phyloP scores from a whole-genome alignment of 2,888 invertebrate genomes.

The Nesidiocoris tenuis region DNA sequence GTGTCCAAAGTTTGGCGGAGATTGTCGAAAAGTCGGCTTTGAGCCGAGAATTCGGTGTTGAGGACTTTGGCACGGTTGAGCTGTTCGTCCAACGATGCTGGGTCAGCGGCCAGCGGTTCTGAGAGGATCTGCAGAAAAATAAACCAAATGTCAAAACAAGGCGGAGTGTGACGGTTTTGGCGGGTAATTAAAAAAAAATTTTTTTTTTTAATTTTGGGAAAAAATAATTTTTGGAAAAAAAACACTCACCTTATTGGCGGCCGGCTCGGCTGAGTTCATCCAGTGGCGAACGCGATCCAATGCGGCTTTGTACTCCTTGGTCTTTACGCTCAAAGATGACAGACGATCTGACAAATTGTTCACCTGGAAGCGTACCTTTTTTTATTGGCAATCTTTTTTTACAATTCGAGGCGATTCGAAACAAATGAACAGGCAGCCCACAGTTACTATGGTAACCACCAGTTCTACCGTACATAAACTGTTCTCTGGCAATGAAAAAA shows the following conservation, averaged over 20 bases:
- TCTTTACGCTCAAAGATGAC: slow-evolving; percentile 73
- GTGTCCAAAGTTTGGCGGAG: slow-evolving; percentile 65
- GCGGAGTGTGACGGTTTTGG: too few species aligned
- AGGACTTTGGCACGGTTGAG: slow-evolving; percentile 77
- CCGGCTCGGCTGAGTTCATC: slow-evolving; percentile 67
- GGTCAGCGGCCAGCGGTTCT: slow-evolving; percentile 83
- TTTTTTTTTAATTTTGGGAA: too few species aligned
- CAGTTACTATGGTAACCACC: too few species aligned
- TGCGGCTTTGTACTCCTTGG: slow-evolving; percentile 77
- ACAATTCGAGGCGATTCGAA: too few species aligned
- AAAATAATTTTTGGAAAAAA: too few species aligned
- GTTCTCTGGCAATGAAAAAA: too few species aligned
- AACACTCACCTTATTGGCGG: slow-evolving; percentile 64
- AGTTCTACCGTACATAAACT: too few species aligned
- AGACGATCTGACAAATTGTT: slow-evolving; percentile 80
- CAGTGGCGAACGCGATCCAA: slow-evolving; percentile 77
- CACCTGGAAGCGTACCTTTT: slow-evolving; percentile 58
- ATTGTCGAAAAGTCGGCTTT: slow-evolving; percentile 81
- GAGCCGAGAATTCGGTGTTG: slow-evolving; percentile 82
- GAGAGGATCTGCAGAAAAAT: slow-evolving; percentile 59
- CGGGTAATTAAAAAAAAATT: too few species aligned
- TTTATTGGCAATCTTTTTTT: too few species aligned
- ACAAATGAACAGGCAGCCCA: too few species aligned
- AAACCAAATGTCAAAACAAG: too few species aligned
- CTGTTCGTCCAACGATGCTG: slow-evolving; percentile 83